These are phyloP conservation scores for Sparus aurata DNA, from an alignment of 2,797 vertebrate species.

Conservation along the genomic window DNA sequence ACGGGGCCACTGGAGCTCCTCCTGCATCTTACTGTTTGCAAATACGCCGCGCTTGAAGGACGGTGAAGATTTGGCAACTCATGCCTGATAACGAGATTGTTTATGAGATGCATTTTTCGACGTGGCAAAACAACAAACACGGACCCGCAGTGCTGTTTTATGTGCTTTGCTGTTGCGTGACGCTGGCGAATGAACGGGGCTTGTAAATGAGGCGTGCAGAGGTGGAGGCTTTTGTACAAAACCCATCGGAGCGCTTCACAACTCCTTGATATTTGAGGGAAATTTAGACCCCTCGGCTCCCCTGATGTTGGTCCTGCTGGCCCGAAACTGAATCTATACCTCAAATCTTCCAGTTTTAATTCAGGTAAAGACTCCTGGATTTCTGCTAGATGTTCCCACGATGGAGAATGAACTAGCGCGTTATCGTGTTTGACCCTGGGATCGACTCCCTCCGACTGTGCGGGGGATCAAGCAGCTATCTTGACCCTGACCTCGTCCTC, in stretches of 20 bases:
- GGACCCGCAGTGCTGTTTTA: not conserved
- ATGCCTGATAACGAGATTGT: not conserved
- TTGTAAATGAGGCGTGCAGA: not conserved
- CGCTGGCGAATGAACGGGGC: not conserved
- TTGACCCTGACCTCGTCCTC: conserved; percentile 12
- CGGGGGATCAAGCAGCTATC: conserved; percentile 31
- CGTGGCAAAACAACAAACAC: not conserved
- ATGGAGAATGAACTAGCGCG: not conserved
- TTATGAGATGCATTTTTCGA: not conserved
- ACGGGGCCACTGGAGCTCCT: not conserved
- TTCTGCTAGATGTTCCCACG: not conserved
- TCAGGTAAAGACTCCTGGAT: not conserved
- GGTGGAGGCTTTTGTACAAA: rapidly evolving
- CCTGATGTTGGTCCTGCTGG: not conserved
- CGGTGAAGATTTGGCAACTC: not conserved
- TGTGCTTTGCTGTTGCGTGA: not conserved
- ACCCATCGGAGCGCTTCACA: not conserved
- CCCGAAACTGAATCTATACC: not conserved
- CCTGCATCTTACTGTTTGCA: not conserved
- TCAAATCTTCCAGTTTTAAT: not conserved
- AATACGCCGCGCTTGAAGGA: not conserved
- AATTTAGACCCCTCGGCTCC: no score
- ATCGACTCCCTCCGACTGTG: conserved; percentile 6
- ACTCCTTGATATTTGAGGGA: not conserved
- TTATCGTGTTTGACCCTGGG: conserved; percentile 24